A percentile compares a stretch with the other conserved stretches of the same genome.
Evolutionary conservation across 1,140 invertebrate genomes (phyloP).

Genomic region (Homarus americanus): DNA sequence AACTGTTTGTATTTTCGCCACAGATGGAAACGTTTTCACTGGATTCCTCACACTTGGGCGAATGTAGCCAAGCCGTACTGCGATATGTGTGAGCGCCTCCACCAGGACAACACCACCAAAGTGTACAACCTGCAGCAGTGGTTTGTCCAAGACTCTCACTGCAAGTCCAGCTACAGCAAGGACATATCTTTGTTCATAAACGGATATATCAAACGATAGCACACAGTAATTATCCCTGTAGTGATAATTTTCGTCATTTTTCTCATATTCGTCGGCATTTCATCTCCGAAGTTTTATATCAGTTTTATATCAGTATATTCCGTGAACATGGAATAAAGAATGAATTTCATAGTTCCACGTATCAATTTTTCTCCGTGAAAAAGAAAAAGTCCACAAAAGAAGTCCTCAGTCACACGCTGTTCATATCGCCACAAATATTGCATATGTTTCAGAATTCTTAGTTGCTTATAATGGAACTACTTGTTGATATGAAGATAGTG

Average conservation of each 20-base stretch:
- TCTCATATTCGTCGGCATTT: background rate
- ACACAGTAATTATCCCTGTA: background rate
- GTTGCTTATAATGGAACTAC: too few relatives aligned
- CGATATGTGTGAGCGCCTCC: conserved; percentile 38
- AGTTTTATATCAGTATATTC: too few relatives aligned
- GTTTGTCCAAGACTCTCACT: conserved; percentile 30
- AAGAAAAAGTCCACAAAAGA: too few relatives aligned
- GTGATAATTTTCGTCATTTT: background rate
- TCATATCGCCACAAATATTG: too few relatives aligned
- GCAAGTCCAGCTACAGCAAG: background rate
- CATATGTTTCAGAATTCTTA: too few relatives aligned
- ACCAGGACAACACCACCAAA: conserved; percentile 12
- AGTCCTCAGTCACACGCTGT: too few relatives aligned
- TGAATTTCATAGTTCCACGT: too few relatives aligned
- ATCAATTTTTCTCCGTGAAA: too few relatives aligned
- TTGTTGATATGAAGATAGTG: too few relatives aligned
- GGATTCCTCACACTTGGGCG: background rate
- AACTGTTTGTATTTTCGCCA: too few relatives aligned
- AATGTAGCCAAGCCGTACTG: background rate
- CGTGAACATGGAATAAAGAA: too few relatives aligned
- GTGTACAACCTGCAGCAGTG: conserved; percentile 7
- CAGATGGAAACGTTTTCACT: conserved; percentile 28
- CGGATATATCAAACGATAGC: background rate
- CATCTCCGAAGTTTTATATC: too few relatives aligned
- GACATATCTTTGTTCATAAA: conserved; percentile 25